Base-by-base conservation (phyloP, 2,797 vertebrate species). In the Caiman crocodilus region DNA sequence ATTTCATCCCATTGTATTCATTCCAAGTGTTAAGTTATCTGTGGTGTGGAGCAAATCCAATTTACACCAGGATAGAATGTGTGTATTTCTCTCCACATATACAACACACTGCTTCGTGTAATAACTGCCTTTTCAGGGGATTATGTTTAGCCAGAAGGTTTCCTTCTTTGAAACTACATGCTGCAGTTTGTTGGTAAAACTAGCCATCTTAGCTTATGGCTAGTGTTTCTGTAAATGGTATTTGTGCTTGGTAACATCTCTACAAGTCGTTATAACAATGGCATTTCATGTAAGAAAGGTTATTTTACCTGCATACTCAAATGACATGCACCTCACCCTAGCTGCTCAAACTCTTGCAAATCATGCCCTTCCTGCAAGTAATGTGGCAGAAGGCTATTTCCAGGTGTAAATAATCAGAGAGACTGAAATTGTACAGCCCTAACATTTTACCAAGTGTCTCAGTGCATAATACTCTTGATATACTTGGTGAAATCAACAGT, bases 21-120 rank as follows among this genome's bases (percentile, higher is more conserved):
- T 50, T 50, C 42, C 42, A 50, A 10, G 42, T 50, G 42, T 10
- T 50, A 50, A 50, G 42, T 50, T 50, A 50, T 50, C 42, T 50
- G 42, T 50, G 11, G 42, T 10, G 81, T 20, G 74, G 79, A 90
- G 30, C 20, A 16, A 32, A 90, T 95, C 57, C 69, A 84, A 21
- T 81, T 85, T 82, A 60, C 17, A 77, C 15, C 17, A 67, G 73
- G 74, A 56, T 88, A 84, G 80, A 88, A 92, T 96, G 95, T 92
- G 90, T 71, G 20, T 4, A 0, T 65, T 61, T 94, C 81, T 85
- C 1, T 2, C 77, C 61, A 16, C 63, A 56, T 93, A 69, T 50
- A 90, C 28, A 92, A 64, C 25, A 61, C 3, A 3, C 90, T 94
- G 8, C 85, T 90, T 90, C 67, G n/a, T 92, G 13, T n/a, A 82